Percentiles rank a stretch among this genome's conserved stretches.
Evolutionary conservation across 2,113 vertebrate genomes (phyloP).

Genomic region (Oreotrochilus melanogaster): DNA sequence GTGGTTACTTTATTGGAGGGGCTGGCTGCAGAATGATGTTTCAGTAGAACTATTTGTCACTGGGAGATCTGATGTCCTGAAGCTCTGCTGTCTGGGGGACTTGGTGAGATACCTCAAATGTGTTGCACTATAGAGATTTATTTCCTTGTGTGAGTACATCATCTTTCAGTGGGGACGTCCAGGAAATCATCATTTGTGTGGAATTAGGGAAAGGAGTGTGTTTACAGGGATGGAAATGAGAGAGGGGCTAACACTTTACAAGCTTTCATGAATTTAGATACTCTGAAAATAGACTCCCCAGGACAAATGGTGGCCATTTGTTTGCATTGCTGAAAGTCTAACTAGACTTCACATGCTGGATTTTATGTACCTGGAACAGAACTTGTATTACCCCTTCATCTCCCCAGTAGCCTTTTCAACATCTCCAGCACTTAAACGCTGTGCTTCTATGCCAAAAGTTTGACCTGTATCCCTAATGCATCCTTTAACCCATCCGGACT

Average conservation of each 20-base stretch:
- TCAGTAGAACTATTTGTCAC: background rate
- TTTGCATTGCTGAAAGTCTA: background rate
- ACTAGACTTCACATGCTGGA: background rate
- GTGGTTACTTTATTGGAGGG: background rate
- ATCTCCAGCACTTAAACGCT: background rate
- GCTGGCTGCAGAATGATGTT: background rate
- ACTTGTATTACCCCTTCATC: background rate
- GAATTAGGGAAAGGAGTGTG: background rate
- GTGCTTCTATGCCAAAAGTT: background rate
- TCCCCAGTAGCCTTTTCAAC: background rate
- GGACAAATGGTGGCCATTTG: background rate
- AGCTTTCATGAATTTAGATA: background rate
- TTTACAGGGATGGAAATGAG: background rate
- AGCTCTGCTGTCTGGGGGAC: rapidly evolving
- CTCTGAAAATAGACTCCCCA: background rate
- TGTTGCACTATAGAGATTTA: background rate
- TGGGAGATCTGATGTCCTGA: background rate
- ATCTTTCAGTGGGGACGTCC: background rate
- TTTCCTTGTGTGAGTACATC: constrained; percentile 22
- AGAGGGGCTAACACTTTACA: background rate
- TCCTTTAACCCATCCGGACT: background rate
- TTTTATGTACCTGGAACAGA: background rate
- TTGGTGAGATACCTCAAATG: background rate
- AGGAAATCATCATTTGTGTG: background rate
- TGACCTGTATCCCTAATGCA: background rate